Percentiles rank a stretch among this genome's conserved stretches.
Evolutionary conservation across 23 tunicate species (phyloP).

Genomic region (Halocynthia roretzi): DNA sequence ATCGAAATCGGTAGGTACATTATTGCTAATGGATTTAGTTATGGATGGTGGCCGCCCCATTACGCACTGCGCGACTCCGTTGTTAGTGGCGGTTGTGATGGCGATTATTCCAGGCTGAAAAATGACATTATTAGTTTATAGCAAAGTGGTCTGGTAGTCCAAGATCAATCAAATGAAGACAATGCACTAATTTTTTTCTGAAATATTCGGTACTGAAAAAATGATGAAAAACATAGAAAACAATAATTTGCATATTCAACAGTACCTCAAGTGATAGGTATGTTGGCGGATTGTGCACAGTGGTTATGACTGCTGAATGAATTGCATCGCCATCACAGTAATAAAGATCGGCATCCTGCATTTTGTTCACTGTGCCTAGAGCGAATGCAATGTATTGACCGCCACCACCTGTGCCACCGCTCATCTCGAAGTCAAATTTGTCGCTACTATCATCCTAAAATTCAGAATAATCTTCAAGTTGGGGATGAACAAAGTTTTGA

Average conservation of each 20-base stretch:
- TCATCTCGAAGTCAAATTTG: constrained; percentile 9
- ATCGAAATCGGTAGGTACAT: constrained; percentile 4
- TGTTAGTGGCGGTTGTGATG: not conserved
- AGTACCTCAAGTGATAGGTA: not conserved
- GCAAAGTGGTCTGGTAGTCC: no score
- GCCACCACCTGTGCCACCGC: constrained; percentile 14
- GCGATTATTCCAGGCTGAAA: not conserved
- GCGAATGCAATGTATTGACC: constrained; percentile 23
- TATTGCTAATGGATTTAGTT: not conserved
- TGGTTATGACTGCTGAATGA: not conserved
- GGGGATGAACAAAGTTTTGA: not conserved
- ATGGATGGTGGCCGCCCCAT: constrained; percentile 14
- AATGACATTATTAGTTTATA: not conserved
- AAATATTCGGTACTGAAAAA: no score
- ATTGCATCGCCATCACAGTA: constrained; percentile 25
- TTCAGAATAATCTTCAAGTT: not conserved
- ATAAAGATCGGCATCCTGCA: constrained; percentile 22
- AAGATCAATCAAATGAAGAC: no score
- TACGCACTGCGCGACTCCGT: constrained; percentile 13
- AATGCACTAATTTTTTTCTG: no score
- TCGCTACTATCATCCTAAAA: not conserved
- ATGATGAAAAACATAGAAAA: no score
- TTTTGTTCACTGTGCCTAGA: constrained; percentile 4
- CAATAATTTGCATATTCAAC: no score
- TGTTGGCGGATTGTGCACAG: constrained; percentile 8